Evolutionary conservation across 30 jellyfish, hydroid and myxozoan species (phyloP).

Genomic region (Morbakka virulenta): DNA sequence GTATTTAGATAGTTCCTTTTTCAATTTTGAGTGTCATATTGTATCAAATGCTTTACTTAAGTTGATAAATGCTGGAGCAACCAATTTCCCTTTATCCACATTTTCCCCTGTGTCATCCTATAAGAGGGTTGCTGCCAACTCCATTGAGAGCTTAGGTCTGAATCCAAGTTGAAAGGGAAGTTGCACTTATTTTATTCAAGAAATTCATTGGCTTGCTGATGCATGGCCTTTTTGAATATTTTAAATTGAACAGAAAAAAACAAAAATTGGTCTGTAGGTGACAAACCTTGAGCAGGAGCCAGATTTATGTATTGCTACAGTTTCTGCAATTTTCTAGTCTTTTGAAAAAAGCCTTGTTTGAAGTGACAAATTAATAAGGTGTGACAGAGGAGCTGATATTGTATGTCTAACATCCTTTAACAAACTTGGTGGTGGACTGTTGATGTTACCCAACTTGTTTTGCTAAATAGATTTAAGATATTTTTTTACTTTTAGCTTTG

Average conservation of each 20-base stretch:
- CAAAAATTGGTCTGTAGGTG: neutral
- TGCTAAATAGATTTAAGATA: neutral
- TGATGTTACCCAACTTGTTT: neutral
- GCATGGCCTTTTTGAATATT: neutral
- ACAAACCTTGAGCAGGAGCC: neutral
- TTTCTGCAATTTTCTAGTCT: slow-evolving; percentile 17
- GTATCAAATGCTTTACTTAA: slow-evolving; percentile 12
- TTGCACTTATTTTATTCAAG: neutral
- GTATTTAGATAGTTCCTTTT: neutral
- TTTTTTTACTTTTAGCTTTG: neutral
- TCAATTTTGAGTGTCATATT: neutral
- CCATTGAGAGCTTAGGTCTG: slow-evolving; percentile 41
- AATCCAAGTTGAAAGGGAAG: slow-evolving; percentile 19
- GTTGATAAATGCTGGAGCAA: slow-evolving; percentile 4
- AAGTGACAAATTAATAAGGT: slow-evolving; percentile 18
- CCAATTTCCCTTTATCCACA: slow-evolving; percentile 26
- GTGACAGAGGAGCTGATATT: slow-evolving; percentile 21
- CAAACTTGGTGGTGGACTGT: slow-evolving; percentile 26
- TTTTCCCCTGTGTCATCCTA: neutral
- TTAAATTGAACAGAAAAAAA: neutral
- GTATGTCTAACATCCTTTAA: slow-evolving; percentile 11
- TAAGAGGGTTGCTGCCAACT: slow-evolving; percentile 44
- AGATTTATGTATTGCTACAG: slow-evolving; percentile 9
- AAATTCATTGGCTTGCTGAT: neutral
- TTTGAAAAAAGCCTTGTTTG: slow-evolving; percentile 5